These are phyloP conservation scores for Serilophus lunatus DNA, from an alignment of 2,113 vertebrate genomes.

Conservation along the genomic window DNA sequence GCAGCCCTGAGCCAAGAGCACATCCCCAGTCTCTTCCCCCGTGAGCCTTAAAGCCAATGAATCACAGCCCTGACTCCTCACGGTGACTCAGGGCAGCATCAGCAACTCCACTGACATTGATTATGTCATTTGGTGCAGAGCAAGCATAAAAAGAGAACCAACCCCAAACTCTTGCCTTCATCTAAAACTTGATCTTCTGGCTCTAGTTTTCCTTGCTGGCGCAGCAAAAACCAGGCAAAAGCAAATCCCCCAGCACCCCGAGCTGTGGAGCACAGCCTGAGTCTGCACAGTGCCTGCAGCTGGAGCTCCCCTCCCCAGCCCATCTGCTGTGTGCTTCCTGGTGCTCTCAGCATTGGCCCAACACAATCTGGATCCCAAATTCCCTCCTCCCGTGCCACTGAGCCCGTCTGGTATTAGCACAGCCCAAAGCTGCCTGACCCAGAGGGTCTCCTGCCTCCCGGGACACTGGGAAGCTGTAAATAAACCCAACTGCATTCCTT, in stretches of 20 bases:
- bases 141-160: slow-evolving; percentile 18
- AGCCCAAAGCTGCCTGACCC: not conserved
- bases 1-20: not conserved
- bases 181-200: not conserved
- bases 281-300: not conserved
- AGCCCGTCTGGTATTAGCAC: not conserved
- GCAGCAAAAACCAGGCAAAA: not conserved
- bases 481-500: not conserved
- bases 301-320: not conserved
- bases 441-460: not conserved
- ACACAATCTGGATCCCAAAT: not conserved
- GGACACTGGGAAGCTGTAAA: not conserved
- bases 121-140: not conserved
- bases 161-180: not conserved
- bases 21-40: not conserved
- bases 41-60: not conserved
- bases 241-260: not conserved
- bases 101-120: not conserved
- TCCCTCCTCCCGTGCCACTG: not conserved
- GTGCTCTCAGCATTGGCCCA: not conserved
- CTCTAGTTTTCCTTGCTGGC: not conserved
- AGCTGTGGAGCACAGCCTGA: not conserved
- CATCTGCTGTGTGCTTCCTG: not conserved
- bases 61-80: not conserved
- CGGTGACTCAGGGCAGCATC: not conserved